phyloP scores from a whole-genome alignment of 2,797 vertebrate species.

The Nyctibius grandis region DNA sequence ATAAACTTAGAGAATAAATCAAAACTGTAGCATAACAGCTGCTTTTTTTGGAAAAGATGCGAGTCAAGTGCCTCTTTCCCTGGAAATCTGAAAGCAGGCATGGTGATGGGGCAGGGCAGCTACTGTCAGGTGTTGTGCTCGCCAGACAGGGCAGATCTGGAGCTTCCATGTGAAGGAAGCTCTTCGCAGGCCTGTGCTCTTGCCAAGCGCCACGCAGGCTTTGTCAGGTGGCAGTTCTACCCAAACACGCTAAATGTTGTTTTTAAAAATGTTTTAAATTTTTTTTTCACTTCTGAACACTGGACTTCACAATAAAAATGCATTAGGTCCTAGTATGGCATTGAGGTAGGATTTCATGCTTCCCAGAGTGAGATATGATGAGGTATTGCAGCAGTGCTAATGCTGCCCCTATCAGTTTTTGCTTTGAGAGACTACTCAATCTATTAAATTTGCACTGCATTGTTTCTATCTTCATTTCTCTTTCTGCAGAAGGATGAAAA shows the following conservation, averaged over 20 bases:
- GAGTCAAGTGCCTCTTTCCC: not conserved
- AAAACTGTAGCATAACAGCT: not conserved
- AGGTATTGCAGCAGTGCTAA: not conserved
- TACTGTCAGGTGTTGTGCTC: not conserved
- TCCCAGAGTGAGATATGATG: not conserved
- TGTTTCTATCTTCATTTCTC: not conserved
- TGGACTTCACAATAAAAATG: not conserved
- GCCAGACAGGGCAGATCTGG: not conserved
- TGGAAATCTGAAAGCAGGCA: not conserved
- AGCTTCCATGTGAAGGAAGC: not conserved
- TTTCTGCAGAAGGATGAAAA: not conserved
- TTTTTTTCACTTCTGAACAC: not conserved
- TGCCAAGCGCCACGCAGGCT: not conserved
- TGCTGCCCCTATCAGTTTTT: not conserved
- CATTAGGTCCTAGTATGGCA: not conserved
- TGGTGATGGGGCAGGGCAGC: not conserved
- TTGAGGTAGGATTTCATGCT: not conserved
- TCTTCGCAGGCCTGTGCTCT: not conserved
- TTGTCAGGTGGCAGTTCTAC: not conserved
- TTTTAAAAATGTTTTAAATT: not conserved
- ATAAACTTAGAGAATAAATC: slow-evolving; percentile 17
- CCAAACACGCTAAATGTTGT: not conserved
- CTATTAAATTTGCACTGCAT: not conserved
- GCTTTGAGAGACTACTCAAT: not conserved
- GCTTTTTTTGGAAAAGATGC: not conserved